Evolutionary conservation across 2,888 invertebrate genomes (phyloP).

Genomic region (Halocaridina rubra): DNA sequence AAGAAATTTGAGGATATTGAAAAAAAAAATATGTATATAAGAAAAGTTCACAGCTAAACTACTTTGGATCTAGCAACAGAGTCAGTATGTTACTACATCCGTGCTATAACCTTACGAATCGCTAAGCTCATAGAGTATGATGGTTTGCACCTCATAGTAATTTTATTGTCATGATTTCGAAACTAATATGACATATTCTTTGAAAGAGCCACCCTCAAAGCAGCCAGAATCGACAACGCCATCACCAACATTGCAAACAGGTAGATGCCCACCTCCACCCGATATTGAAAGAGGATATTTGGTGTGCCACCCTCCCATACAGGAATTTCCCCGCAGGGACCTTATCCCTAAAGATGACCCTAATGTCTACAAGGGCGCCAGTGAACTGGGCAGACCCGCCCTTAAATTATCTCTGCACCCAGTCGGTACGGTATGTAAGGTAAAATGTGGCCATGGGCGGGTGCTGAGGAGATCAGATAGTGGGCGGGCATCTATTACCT

Average conservation of each 20-base stretch:
- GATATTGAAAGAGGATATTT: slow-evolving; percentile 31
- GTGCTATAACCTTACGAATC: too few species aligned
- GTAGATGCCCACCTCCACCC: neutral
- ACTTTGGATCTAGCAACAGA: too few species aligned
- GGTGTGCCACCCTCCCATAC: neutral
- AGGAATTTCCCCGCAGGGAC: neutral
- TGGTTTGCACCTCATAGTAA: too few species aligned
- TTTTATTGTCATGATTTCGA: too few species aligned
- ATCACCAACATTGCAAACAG: neutral
- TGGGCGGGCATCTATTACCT: neutral
- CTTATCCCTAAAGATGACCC: slow-evolving; percentile 22
- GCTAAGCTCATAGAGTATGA: too few species aligned
- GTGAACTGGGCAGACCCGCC: neutral
- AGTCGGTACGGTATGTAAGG: slow-evolving; percentile 7
- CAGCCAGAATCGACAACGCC: neutral
- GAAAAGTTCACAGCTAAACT: too few species aligned
- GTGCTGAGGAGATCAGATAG: slow-evolving; percentile 10
- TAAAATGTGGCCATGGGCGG: slow-evolving; percentile 21
- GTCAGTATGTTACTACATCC: too few species aligned
- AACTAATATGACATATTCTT: too few species aligned
- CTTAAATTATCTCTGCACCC: neutral
- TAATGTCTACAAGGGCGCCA: neutral
- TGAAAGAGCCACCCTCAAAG: neutral
- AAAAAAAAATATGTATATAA: too few species aligned
- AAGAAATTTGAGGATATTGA: too few species aligned